phyloP scores from a whole-genome alignment of 2,888 invertebrate genomes.

The Philhelius pedissequus region DNA sequence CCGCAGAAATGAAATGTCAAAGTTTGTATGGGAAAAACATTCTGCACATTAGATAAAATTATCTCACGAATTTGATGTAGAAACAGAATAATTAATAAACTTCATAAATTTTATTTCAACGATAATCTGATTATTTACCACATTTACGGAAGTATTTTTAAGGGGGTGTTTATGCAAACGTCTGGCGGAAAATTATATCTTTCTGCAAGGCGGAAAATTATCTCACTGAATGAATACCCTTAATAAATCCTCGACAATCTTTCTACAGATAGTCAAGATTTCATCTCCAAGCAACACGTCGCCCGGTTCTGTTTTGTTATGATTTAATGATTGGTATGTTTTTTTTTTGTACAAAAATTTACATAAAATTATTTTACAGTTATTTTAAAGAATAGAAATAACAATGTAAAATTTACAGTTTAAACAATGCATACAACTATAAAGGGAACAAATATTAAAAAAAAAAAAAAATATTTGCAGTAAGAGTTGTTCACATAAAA shows the following conservation, averaged over 20 bases:
- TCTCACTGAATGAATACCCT: too few species aligned
- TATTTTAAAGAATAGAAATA: slow-evolving; percentile 10
- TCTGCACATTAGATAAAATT: too few species aligned
- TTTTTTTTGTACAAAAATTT: slow-evolving; percentile 64
- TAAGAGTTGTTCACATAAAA: not conserved
- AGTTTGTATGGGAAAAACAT: too few species aligned
- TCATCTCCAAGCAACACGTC: slow-evolving; percentile 25
- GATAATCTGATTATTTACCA: too few species aligned
- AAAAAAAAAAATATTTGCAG: not conserved
- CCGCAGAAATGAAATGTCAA: too few species aligned
- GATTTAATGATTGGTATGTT: slow-evolving; percentile 40
- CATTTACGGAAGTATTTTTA: too few species aligned
- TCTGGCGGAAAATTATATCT: too few species aligned
- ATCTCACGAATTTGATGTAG: too few species aligned
- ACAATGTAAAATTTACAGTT: slow-evolving; percentile 42
- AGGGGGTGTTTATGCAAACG: too few species aligned
- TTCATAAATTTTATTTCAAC: too few species aligned
- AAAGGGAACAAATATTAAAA: slow-evolving; percentile 21
- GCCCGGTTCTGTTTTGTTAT: slow-evolving; percentile 29
- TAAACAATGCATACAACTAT: slow-evolving; percentile 3
- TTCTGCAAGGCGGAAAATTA: too few species aligned
- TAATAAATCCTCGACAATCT: not conserved
- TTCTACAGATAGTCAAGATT: not conserved
- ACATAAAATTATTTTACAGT: slow-evolving; percentile 53
- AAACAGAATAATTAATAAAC: too few species aligned